Evolutionary conservation across 1,140 invertebrate species (phyloP).

Genomic region (Drosophila tropicalis): DNA sequence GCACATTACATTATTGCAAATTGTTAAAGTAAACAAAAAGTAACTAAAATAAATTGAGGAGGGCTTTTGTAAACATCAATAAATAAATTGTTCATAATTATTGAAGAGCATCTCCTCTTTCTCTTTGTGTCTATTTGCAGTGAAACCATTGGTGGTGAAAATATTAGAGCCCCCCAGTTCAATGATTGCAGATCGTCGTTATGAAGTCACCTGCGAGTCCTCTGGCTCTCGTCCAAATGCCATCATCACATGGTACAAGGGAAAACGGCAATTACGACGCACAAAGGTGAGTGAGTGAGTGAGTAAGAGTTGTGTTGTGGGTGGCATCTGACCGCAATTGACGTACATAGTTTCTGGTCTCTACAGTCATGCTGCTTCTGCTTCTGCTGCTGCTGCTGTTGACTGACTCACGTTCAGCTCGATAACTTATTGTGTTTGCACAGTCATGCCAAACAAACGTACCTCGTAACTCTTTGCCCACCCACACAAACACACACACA

Average conservation of each 20-base stretch:
- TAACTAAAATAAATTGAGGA: neutral
- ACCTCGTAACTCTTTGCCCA: constrained; percentile 63
- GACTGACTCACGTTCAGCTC: constrained; percentile 76
- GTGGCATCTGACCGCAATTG: constrained; percentile 68
- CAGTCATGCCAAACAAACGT: constrained; percentile 71
- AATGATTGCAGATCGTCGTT: constrained; percentile 89
- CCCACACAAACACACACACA: constrained; percentile 7
- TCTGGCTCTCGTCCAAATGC: constrained; percentile 93
- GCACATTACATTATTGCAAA: constrained; percentile 49
- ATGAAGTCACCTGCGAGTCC: constrained; percentile 92
- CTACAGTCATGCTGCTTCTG: neutral
- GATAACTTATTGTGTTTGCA: constrained; percentile 81
- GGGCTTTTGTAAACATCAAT: constrained; percentile 14
- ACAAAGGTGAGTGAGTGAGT: constrained; percentile 86
- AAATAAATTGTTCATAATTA: constrained; percentile 42
- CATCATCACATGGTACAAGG: constrained; percentile 94
- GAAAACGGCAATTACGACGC: constrained; percentile 89
- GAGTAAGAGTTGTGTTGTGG: neutral
- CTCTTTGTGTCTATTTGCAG: constrained; percentile 83
- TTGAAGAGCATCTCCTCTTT: constrained; percentile 51
- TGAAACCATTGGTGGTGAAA: constrained; percentile 90
- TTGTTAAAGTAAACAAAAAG: constrained; percentile 47
- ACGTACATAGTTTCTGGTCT: constrained; percentile 46
- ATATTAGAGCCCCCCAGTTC: constrained; percentile 87
- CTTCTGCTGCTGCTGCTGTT: constrained; percentile 44